A percentile compares a stretch with the other conserved stretches of the same genome.
Conservation (phyloP, 2,888 invertebrate genomes). For the Conus canariensis region DNA sequence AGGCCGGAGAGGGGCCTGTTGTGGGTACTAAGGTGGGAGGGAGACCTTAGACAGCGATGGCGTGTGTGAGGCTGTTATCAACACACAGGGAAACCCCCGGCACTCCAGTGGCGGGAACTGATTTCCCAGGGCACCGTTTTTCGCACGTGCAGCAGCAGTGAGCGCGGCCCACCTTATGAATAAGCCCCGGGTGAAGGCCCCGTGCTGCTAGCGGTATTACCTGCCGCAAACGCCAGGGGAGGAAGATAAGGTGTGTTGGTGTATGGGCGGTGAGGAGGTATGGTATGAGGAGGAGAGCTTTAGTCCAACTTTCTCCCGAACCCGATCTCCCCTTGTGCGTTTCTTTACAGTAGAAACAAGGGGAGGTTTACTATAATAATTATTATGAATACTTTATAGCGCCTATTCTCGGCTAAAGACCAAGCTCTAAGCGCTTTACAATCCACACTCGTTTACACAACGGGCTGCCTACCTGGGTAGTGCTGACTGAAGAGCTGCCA, state of each 20-base stretch:
- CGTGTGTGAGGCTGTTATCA: not conserved
- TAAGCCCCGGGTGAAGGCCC: not conserved
- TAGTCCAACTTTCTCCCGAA: too few species aligned
- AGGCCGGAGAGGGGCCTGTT: not conserved
- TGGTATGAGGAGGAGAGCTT: not conserved
- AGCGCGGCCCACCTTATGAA: not conserved
- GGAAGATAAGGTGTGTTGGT: not conserved
- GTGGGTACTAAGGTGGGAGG: not conserved
- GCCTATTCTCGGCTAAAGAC: too few species aligned
- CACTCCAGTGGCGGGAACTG: not conserved
- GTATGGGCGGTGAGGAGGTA: not conserved
- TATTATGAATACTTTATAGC: too few species aligned
- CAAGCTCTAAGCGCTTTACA: too few species aligned
- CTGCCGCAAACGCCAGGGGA: not conserved
- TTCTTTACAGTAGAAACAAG: too few species aligned
- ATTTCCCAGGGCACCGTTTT: not conserved
- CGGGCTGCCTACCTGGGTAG: too few species aligned
- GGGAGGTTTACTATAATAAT: too few species aligned
- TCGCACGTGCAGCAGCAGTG: not conserved
- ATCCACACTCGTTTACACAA: too few species aligned
- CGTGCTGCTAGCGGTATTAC: not conserved
- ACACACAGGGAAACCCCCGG: not conserved
- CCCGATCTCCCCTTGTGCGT: too few species aligned
- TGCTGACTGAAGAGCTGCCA: too few species aligned
- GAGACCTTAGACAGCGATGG: not conserved